phyloP scores from a whole-genome alignment of 2,888 invertebrate genomes.

The Meiosimyza platycephala region DNA sequence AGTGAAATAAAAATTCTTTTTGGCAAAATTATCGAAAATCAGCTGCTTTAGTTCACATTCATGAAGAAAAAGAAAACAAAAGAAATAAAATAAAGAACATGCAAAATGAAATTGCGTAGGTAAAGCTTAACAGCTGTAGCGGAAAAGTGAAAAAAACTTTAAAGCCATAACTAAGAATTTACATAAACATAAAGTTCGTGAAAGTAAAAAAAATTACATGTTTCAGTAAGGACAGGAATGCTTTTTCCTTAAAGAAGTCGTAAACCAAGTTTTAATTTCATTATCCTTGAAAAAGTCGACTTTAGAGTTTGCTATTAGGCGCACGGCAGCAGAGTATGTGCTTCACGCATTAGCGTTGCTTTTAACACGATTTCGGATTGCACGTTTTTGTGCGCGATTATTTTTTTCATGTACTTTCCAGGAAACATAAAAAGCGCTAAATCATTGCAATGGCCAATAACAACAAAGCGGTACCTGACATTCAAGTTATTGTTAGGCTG shows the following conservation, averaged over 20 bases:
- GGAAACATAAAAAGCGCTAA: slow-evolving; percentile 5
- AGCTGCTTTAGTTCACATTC: slow-evolving; percentile 25
- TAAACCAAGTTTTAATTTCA: no score
- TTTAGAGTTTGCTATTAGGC: background rate
- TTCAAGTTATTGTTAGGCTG: no score
- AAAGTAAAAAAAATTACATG: no score
- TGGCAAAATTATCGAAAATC: slow-evolving; percentile 20
- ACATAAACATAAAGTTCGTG: no score
- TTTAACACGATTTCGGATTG: slow-evolving; percentile 8
- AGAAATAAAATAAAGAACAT: background rate
- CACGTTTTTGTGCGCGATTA: background rate
- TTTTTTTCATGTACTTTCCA: background rate
- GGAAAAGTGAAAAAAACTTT: background rate
- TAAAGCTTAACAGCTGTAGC: background rate
- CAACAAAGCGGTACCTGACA: background rate
- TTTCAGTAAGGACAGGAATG: no score
- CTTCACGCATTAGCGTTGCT: slow-evolving; percentile 11
- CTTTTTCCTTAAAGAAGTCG: no score
- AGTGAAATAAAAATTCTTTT: slow-evolving; percentile 25
- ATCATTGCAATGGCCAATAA: slow-evolving; percentile 24
- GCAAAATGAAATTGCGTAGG: background rate
- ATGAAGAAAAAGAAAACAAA: background rate
- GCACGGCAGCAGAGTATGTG: slow-evolving; percentile 12
- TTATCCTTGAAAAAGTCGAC: no score
- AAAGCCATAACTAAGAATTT: background rate